Evolutionary conservation across 1,140 invertebrate genomes (phyloP).

Genomic region (Heliconius congener): DNA sequence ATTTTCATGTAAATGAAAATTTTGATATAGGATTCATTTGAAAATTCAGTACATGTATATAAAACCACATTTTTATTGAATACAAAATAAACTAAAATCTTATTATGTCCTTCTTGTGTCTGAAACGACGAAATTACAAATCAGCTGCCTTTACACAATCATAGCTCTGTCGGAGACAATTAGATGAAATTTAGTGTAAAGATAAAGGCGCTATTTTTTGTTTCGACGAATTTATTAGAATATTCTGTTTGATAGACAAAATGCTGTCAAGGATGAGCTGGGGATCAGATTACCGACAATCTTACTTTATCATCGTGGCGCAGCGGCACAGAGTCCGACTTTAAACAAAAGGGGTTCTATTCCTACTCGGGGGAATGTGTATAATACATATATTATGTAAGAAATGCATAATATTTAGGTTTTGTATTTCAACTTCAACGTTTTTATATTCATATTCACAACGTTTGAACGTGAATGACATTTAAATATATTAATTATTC

Average conservation of each 20-base stretch:
- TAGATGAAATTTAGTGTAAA: background rate
- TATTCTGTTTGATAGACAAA: background rate
- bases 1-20: background rate
- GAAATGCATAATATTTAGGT: background rate
- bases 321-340: background rate
- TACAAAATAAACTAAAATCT: background rate
- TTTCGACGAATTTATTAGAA: background rate
- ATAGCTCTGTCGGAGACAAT: background rate
- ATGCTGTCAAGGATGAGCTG: background rate
- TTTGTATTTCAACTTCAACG: background rate
- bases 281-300: background rate
- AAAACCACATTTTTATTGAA: background rate
- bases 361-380: no score
- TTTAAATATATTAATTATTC: conserved; percentile 9
- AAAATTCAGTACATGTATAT: background rate
- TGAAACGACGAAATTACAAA: background rate
- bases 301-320: background rate
- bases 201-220: background rate
- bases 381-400: background rate
- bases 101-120: background rate
- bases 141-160: conserved; percentile 9
- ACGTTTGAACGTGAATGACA: background rate
- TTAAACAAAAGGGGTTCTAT: background rate
- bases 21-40: background rate
- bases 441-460: background rate